Evolutionary conservation across 2,113 vertebrate species (phyloP).

Genomic region (Semicossyphus pulcher): DNA sequence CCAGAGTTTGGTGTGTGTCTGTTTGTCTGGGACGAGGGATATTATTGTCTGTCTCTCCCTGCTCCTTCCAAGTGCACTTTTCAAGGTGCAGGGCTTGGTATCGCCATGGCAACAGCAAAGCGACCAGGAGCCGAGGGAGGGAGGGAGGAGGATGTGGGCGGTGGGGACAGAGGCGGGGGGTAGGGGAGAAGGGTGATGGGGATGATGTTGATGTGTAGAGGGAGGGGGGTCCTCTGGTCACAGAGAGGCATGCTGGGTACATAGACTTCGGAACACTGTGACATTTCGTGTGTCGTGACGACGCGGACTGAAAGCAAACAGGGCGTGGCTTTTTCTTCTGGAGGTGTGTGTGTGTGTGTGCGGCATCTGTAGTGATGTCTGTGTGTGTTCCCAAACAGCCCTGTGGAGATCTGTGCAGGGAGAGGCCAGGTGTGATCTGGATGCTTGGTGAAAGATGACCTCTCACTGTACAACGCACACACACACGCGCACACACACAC

Average conservation of each 20-base stretch:
- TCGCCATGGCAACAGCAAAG: slow-evolving; percentile 84
- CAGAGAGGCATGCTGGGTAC: slow-evolving; percentile 46
- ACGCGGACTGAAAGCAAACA: slow-evolving; percentile 19
- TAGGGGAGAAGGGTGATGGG: slow-evolving; percentile 20
- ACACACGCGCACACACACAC: slow-evolving; percentile 22
- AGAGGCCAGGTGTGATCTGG: slow-evolving; percentile 59
- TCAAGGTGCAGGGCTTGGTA: slow-evolving; percentile 86
- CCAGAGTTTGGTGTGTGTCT: slow-evolving; percentile 44
- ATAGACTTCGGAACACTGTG: slow-evolving; percentile 58
- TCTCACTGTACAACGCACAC: slow-evolving; percentile 37
- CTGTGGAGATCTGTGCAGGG: slow-evolving; percentile 33
- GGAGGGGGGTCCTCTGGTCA: slow-evolving; percentile 35
- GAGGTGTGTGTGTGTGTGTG: slow-evolving; percentile 4
- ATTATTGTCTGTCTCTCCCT: slow-evolving; percentile 76
- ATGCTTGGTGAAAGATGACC: slow-evolving; percentile 69
- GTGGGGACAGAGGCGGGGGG: slow-evolving; percentile 18
- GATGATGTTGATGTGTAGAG: slow-evolving; percentile 12
- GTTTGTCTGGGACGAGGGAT: slow-evolving; percentile 74
- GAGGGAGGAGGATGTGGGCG: slow-evolving; percentile 47
- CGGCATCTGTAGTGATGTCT: slow-evolving; percentile 4
- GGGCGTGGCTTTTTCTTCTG: slow-evolving; percentile 45
- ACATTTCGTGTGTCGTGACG: slow-evolving; percentile 45
- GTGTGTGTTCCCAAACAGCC: slow-evolving; percentile 28
- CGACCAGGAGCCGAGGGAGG: slow-evolving; percentile 63
- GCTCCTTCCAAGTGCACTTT: slow-evolving; percentile 82